A percentile compares a stretch with the other conserved stretches of the same genome.
These are phyloP conservation scores for Uropsilus gracilis DNA, from an alignment of 2,113 vertebrate genomes.

Conservation along the genomic window DNA sequence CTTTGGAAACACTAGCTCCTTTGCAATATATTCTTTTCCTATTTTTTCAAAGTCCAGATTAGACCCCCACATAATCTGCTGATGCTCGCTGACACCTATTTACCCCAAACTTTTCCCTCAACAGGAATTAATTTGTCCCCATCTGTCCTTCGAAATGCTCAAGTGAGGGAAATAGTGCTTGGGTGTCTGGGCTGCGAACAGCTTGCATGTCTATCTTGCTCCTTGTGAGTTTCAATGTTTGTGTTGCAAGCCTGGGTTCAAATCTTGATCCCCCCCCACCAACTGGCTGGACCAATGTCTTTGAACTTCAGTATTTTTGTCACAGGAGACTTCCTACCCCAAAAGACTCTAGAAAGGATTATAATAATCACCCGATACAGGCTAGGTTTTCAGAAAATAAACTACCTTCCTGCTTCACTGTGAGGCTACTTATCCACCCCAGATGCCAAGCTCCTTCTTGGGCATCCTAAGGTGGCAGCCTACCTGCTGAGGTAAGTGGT, in stretches of 20 bases:
- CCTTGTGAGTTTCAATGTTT: not conserved
- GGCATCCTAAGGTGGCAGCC: not conserved
- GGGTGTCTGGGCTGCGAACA: not conserved
- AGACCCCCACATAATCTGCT: not conserved
- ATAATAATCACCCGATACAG: not conserved
- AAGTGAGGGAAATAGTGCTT: not conserved
- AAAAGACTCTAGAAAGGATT: not conserved
- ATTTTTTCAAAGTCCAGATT: not conserved
- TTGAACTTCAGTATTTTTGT: slow-evolving; percentile 34
- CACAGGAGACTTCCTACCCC: not conserved
- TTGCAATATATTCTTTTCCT: not conserved
- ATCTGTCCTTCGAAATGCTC: not conserved
- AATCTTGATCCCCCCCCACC: not conserved
- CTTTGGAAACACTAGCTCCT: not conserved
- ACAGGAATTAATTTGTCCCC: not conserved
- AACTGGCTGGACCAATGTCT: slow-evolving; percentile 2
- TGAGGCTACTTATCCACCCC: too few species aligned
- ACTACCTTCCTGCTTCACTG: not conserved
- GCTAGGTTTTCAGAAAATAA: not conserved
- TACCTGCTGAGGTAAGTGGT: not conserved
- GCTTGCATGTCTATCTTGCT: not conserved
- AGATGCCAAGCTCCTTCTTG: not conserved
- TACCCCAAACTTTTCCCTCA: not conserved
- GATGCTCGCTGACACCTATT: not conserved
- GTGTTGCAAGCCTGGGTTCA: not conserved